Percentiles rank a stretch among this genome's conserved stretches.
These are phyloP conservation scores for Ophiodon elongatus DNA, from an alignment of 2,113 vertebrate species.

Conservation along the genomic window DNA sequence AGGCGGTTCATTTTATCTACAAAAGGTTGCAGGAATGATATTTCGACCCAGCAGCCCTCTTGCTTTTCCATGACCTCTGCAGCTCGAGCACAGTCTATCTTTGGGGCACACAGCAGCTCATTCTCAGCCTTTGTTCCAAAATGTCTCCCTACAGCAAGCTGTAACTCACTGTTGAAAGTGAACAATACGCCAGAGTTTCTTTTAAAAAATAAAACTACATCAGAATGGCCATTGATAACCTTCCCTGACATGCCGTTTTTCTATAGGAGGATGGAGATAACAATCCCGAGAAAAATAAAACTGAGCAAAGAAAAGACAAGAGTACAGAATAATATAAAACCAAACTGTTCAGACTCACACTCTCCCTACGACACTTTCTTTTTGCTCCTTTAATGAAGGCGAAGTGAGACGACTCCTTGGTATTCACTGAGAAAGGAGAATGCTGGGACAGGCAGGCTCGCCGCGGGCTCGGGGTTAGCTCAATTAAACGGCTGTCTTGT, in stretches of 20 bases:
- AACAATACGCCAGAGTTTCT: constrained; percentile 41
- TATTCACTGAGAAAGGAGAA: constrained; percentile 63
- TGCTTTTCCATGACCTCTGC: constrained; percentile 37
- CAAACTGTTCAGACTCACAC: background rate
- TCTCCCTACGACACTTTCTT: constrained; percentile 19
- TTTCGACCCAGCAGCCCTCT: constrained; percentile 10
- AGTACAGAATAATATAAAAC: constrained; percentile 2
- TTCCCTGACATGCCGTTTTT: constrained; percentile 15
- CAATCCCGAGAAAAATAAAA: constrained; percentile 4
- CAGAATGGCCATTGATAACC: constrained; percentile 46
- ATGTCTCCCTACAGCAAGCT: constrained; percentile 33
- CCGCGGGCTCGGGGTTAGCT: constrained; percentile 64
- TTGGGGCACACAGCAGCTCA: constrained; percentile 19
- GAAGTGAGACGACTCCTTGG: constrained; percentile 63
- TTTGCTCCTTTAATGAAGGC: constrained; percentile 62
- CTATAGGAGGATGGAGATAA: constrained; percentile 15
- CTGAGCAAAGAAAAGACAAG: constrained; percentile 1
- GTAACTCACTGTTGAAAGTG: constrained; percentile 35
- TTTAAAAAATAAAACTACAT: constrained; percentile 36
- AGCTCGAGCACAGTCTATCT: constrained; percentile 17
- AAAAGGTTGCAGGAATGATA: constrained; percentile 12
- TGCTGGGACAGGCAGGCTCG: constrained; percentile 39
- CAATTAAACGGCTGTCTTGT: constrained; percentile 79
- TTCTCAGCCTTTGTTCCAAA: constrained; percentile 45
- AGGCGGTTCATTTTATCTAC: constrained; percentile 13